Conservation (phyloP, 2,113 vertebrate genomes). For the Misgurnus anguillicaudatus region DNA sequence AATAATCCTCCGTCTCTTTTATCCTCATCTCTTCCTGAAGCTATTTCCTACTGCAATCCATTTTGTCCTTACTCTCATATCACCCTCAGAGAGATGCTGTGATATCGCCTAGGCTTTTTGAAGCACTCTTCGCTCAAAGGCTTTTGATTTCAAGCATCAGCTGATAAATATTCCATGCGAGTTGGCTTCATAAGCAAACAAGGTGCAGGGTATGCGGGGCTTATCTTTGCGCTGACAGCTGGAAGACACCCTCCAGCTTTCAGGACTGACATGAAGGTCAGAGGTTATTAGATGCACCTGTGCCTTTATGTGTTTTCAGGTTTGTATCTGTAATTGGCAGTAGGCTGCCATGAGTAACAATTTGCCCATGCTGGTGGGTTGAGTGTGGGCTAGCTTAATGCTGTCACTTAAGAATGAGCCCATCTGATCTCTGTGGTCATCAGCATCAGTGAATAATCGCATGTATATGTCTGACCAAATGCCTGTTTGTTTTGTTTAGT, state of each 20-base stretch:
- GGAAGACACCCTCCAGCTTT: conserved; percentile 56
- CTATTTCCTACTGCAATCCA: conserved; percentile 55
- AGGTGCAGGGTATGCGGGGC: conserved; percentile 70
- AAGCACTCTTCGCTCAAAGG: conserved; percentile 61
- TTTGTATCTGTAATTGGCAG: conserved; percentile 42
- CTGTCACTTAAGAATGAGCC: conserved; percentile 44
- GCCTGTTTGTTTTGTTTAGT: neutral
- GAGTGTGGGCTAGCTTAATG: conserved; percentile 35
- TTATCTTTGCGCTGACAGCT: conserved; percentile 67
- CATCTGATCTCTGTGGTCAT: conserved; percentile 23
- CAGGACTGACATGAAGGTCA: conserved; percentile 55
- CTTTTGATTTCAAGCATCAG: conserved; percentile 69
- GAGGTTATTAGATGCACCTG: conserved; percentile 34
- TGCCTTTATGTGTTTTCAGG: conserved; percentile 15
- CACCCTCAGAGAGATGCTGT: conserved; percentile 59
- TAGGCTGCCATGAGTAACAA: conserved; percentile 46
- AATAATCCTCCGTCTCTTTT: conserved; percentile 57
- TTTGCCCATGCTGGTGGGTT: conserved; percentile 38
- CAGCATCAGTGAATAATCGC: conserved; percentile 47
- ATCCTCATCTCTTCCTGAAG: conserved; percentile 43
- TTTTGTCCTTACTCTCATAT: conserved; percentile 59
- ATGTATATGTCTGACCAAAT: conserved; percentile 1
- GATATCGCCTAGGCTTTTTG: conserved; percentile 64
- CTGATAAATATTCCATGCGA: conserved; percentile 77
- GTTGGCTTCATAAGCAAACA: conserved; percentile 75